These are phyloP conservation scores for Burhinus bistriatus DNA, from an alignment of 2,113 vertebrate genomes.

Conservation along the genomic window DNA sequence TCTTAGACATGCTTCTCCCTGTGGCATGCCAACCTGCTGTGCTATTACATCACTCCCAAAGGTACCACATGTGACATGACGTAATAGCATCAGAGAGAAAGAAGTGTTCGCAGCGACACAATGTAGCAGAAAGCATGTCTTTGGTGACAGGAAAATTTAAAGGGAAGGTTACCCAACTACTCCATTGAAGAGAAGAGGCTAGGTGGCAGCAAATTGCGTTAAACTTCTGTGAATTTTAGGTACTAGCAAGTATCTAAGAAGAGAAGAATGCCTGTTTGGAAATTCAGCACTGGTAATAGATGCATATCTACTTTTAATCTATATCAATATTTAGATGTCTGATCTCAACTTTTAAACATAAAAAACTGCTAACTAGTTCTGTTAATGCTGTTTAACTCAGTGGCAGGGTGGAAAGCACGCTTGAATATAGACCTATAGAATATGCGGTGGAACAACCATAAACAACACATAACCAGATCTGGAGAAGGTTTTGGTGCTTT, in stretches of 20 bases:
- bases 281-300: not conserved
- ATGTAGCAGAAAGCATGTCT: not conserved
- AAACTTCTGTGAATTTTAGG: not conserved
- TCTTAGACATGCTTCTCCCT: not conserved
- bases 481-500: not conserved
- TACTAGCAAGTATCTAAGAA: not conserved
- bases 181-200: not conserved
- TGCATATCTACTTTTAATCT: not conserved
- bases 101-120: not conserved
- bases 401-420: not conserved
- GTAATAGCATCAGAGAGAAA: not conserved
- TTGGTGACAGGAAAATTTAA: not conserved
- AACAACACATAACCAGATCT: fast-evolving
- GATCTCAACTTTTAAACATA: not conserved
- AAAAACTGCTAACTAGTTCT: not conserved
- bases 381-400: not conserved
- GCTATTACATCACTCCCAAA: not conserved
- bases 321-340: not conserved
- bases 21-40: not conserved
- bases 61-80: not conserved
- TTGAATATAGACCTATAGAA: not conserved
- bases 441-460: not conserved
- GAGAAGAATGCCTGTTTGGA: not conserved
- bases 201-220: not conserved
- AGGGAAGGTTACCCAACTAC: not conserved